Evolutionary conservation across 2,888 invertebrate species (phyloP).

Genomic region (Mantis religiosa): DNA sequence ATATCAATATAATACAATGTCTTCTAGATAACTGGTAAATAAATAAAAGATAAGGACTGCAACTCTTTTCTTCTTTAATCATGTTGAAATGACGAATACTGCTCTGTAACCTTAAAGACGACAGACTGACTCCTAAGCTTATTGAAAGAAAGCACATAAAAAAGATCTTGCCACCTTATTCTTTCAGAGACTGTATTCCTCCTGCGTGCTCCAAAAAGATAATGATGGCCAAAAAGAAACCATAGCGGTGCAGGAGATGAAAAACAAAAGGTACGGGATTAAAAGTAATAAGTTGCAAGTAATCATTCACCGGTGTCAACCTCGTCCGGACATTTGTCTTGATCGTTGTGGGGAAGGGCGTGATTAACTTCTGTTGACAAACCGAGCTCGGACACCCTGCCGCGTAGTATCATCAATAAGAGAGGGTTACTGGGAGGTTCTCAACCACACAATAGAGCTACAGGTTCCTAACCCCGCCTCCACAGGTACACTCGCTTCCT

Average conservation of each 20-base stretch:
- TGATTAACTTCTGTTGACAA: conserved; percentile 26
- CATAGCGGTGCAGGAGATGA: not conserved
- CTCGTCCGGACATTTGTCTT: conserved; percentile 23
- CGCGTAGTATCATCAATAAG: conserved; percentile 22
- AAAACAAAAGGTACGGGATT: not conserved
- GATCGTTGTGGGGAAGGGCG: conserved; percentile 6
- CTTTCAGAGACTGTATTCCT: not conserved
- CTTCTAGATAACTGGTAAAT: too few relatives aligned
- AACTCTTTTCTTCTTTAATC: too few relatives aligned
- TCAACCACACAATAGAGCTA: not conserved
- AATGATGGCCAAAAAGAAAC: not conserved
- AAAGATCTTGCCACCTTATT: not conserved
- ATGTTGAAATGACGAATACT: too few relatives aligned
- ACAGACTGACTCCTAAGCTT: too few relatives aligned
- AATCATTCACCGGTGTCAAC: conserved; percentile 14
- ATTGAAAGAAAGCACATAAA: not conserved
- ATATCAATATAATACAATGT: too few relatives aligned
- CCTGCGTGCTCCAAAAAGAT: not conserved
- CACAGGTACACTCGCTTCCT: not conserved
- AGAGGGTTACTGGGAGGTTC: conserved; percentile 12
- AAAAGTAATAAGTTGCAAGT: conserved; percentile 16
- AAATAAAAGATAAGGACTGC: too few relatives aligned
- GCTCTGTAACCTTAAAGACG: too few relatives aligned
- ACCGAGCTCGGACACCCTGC: conserved; percentile 18
- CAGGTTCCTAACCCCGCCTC: conserved; percentile 5